Conservation (phyloP, 2,113 vertebrate species). For the Sula dactylatra region DNA sequence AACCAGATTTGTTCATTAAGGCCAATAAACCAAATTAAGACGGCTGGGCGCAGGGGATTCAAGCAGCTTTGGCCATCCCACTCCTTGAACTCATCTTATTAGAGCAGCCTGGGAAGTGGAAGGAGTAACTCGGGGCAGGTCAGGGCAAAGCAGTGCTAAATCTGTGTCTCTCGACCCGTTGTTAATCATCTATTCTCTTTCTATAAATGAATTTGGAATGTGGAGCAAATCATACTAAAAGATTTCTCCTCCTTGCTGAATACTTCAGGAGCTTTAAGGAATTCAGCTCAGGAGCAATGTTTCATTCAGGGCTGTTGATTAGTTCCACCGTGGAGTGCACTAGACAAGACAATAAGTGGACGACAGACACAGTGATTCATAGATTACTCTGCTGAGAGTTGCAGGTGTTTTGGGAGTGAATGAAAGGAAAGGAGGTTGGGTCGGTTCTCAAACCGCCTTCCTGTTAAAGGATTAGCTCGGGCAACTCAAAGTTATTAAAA, state of each 20-base stretch:
- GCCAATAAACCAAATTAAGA: conserved; percentile 51
- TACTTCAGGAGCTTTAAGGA: conserved; percentile 73
- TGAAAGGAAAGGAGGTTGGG: conserved; percentile 55
- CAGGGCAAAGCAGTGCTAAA: conserved; percentile 65
- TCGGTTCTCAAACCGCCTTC: conserved; percentile 56
- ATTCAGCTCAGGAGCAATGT: conserved; percentile 63
- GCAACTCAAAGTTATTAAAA: conserved; percentile 14
- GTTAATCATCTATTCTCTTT: conserved; percentile 70
- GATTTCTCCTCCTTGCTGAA: conserved; percentile 64
- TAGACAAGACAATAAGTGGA: conserved; percentile 81
- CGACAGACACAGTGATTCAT: conserved; percentile 81
- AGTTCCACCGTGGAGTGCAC: conserved; percentile 77
- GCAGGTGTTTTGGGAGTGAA: conserved; percentile 81
- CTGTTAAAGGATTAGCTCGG: conserved; percentile 55
- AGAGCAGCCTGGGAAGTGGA: conserved; percentile 53
- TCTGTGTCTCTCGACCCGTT: conserved; percentile 59
- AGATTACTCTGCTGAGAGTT: conserved; percentile 79
- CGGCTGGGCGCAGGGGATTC: conserved; percentile 21
- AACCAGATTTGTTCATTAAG: conserved; percentile 56
- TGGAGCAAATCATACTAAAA: conserved; percentile 70
- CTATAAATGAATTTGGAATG: conserved; percentile 71
- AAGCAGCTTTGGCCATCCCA: conserved; percentile 39
- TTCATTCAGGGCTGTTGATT: conserved; percentile 72
- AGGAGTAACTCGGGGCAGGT: conserved; percentile 38
- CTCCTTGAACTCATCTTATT: conserved; percentile 62